Conservation (phyloP, 2,797 vertebrate genomes). For the Eutrigla gurnardus region DNA sequence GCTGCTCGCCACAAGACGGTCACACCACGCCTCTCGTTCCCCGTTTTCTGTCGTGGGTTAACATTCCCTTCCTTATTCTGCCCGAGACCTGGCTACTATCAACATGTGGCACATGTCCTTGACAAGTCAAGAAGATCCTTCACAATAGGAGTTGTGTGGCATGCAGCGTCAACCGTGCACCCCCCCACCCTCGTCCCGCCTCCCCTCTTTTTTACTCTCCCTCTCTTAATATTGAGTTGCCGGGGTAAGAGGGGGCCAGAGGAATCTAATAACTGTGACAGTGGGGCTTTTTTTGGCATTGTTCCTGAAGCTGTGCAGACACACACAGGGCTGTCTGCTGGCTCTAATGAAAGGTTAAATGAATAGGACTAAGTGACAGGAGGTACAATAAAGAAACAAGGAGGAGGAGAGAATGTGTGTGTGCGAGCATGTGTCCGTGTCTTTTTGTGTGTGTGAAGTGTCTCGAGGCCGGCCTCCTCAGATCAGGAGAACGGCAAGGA, state of each 20-base stretch:
- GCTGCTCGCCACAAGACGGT: conserved; percentile 76
- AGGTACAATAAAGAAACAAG: conserved; percentile 93
- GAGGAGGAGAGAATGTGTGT: conserved; percentile 70
- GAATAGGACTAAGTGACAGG: conserved; percentile 98
- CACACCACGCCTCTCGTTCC: conserved; percentile 45
- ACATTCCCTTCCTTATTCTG: conserved; percentile 60
- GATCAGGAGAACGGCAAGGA: conserved; percentile 90
- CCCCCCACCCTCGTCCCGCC: conserved; percentile 47
- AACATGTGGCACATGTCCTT: conserved; percentile 97
- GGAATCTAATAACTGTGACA: conserved; percentile 99
- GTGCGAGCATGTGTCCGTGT: conserved; percentile 61
- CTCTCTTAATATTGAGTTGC: conserved; percentile 93
- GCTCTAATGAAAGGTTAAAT: conserved; percentile 99
- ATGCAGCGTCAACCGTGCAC: conserved; percentile 56
- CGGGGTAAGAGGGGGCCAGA: conserved; percentile 89
- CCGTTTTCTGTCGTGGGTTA: conserved; percentile 28
- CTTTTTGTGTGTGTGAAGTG: conserved; percentile 58
- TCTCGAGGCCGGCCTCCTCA: conserved; percentile 84
- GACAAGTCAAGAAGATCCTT: conserved; percentile 90
- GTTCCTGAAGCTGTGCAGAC: conserved; percentile 85
- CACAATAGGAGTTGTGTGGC: conserved; percentile 68
- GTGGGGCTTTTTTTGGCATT: conserved; percentile 93
- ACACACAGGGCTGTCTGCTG: conserved; percentile 90
- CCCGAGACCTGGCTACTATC: conserved; percentile 87
- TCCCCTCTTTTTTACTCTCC: conserved; percentile 82